Evolutionary conservation across 2,113 vertebrate species (phyloP).

Genomic region (Nycticorax nycticorax): DNA sequence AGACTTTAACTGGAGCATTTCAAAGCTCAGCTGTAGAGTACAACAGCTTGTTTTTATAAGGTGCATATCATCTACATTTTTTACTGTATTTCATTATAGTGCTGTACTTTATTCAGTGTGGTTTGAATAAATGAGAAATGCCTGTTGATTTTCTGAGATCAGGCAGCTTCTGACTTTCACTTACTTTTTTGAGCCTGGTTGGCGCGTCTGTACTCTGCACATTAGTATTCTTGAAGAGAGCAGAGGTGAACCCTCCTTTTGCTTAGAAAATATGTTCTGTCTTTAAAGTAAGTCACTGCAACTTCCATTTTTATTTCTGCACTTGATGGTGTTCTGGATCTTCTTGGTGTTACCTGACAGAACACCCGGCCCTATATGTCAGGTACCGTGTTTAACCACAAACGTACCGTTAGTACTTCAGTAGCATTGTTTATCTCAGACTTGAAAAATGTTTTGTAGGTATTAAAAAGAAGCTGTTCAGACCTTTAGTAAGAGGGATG

Average conservation of each 20-base stretch:
- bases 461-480: neutral
- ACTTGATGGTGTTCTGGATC: neutral
- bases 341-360: neutral
- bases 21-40: neutral
- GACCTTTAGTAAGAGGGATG: neutral
- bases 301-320: neutral
- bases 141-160: slow-evolving; percentile 19
- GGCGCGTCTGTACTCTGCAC: neutral
- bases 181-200: neutral
- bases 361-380: neutral
- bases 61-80: neutral
- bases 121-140: slow-evolving; percentile 30
- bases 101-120: neutral
- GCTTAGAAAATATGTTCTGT: neutral
- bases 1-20: neutral
- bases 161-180: neutral
- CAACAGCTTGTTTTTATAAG: slow-evolving; percentile 27
- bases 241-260: slow-evolving; percentile 3
- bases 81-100: slow-evolving; percentile 51
- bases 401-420: neutral
- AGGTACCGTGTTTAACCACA: neutral
- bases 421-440: neutral
- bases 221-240: slow-evolving; percentile 20
- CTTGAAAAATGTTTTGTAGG: neutral
- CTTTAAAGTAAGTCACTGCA: neutral